These are phyloP conservation scores for Chanos chanos DNA, from an alignment of 2,797 vertebrate genomes.

Conservation along the genomic window DNA sequence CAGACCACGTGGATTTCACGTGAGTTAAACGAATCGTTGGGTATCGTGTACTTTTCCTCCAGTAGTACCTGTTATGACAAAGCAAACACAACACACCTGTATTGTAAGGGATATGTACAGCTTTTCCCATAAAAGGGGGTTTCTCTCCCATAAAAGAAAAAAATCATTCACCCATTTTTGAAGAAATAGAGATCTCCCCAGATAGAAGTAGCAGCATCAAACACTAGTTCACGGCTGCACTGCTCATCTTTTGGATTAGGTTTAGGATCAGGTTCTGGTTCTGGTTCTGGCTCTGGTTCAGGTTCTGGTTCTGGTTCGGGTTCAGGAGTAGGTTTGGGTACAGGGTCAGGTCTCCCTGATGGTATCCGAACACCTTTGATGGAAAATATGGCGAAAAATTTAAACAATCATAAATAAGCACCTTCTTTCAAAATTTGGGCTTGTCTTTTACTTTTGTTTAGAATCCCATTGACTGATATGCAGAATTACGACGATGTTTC, in stretches of 20 bases:
- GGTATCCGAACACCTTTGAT: slow-evolving; percentile 59
- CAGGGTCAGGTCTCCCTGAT: slow-evolving; percentile 26
- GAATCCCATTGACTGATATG: no score
- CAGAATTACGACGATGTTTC: no score
- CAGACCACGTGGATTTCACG: slow-evolving; percentile 44
- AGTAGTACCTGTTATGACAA: slow-evolving; percentile 55
- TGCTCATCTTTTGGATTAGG: no score
- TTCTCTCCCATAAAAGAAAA: slow-evolving; percentile 77
- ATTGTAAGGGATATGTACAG: neutral
- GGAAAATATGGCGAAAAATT: neutral
- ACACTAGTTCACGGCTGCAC: slow-evolving; percentile 39
- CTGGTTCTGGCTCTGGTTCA: slow-evolving; percentile 39
- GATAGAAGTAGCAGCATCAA: slow-evolving; percentile 50
- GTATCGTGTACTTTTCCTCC: slow-evolving; percentile 49
- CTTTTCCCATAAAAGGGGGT: neutral
- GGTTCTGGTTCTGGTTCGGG: no score
- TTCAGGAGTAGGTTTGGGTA: no score
- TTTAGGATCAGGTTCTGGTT: slow-evolving; percentile 31
- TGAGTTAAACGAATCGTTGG: slow-evolving; percentile 13
- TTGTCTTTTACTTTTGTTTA: no score
- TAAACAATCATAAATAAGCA: no score
- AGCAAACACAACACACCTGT: neutral
- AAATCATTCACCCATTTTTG: slow-evolving; percentile 51
- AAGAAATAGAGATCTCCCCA: slow-evolving; percentile 48
- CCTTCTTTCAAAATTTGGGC: no score